These are phyloP conservation scores for Himalopsyche phryganea DNA, from an alignment of 1,140 invertebrate genomes.

Conservation along the genomic window DNA sequence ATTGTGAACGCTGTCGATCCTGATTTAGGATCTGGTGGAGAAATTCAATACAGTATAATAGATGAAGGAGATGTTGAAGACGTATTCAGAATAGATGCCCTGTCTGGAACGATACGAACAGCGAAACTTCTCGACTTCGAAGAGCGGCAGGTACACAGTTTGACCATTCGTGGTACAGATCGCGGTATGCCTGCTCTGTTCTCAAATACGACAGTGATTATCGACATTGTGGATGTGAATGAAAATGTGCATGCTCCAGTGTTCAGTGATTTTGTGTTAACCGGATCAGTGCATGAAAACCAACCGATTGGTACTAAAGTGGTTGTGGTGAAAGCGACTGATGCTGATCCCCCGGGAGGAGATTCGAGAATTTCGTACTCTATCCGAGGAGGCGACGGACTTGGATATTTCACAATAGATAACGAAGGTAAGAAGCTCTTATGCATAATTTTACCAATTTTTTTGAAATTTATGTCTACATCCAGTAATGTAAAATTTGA, in stretches of 20 bases:
- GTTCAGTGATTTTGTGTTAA: constrained; percentile 78
- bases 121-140: constrained; percentile 79
- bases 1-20: constrained; percentile 83
- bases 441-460: too few relatives aligned
- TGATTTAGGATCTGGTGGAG: constrained; percentile 77
- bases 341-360: constrained; percentile 72
- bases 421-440: constrained; percentile 72
- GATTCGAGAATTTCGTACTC: constrained; percentile 82
- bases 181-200: constrained; percentile 69
- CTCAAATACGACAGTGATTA: constrained; percentile 71
- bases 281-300: constrained; percentile 71
- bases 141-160: constrained; percentile 80
- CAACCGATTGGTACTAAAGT: constrained; percentile 70
- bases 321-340: constrained; percentile 71
- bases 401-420: constrained; percentile 89
- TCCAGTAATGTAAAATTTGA: too few relatives aligned
- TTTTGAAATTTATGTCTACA: too few relatives aligned
- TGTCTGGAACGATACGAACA: constrained; percentile 81
- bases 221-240: constrained; percentile 91
- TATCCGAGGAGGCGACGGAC: constrained; percentile 82
- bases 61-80: constrained; percentile 62
- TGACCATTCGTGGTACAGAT: constrained; percentile 80
- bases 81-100: constrained; percentile 71
- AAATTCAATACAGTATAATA: constrained; percentile 70
- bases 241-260: constrained; percentile 82